Percentiles rank a stretch among this genome's conserved stretches.
phyloP scores from a whole-genome alignment of 1,140 invertebrate species.

The Calephelis nemesis region DNA sequence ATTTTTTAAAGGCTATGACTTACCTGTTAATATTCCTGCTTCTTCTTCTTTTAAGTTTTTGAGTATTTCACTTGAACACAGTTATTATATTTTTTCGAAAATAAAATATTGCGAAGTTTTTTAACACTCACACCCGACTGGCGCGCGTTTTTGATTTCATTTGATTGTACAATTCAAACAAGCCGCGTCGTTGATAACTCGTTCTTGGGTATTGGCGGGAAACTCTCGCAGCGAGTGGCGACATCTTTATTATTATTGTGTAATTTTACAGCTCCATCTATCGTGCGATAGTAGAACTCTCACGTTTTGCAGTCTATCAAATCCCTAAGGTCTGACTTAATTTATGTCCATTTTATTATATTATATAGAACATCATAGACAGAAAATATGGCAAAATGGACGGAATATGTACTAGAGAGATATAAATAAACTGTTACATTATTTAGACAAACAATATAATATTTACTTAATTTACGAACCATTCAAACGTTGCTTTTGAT shows the following conservation, averaged over 20 bases:
- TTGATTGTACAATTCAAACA: constrained; percentile 67
- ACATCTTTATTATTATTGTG: constrained; percentile 28
- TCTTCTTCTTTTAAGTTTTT: not conserved
- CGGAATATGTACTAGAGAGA: too few species aligned
- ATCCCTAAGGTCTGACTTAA: too few species aligned
- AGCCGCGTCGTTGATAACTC: constrained; percentile 43
- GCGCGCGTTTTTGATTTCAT: constrained; percentile 65
- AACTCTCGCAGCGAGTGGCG: constrained; percentile 39
- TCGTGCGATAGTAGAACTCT: too few species aligned
- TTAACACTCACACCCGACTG: constrained; percentile 37
- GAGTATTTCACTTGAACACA: constrained; percentile 8
- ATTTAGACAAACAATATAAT: too few species aligned
- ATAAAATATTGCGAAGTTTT: not conserved
- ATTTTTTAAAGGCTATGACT: constrained; percentile 1
- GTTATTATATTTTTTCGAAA: constrained; percentile 1
- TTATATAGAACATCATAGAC: too few species aligned
- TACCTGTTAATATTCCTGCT: not conserved
- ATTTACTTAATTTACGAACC: too few species aligned
- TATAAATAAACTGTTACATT: too few species aligned
- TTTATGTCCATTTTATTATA: too few species aligned
- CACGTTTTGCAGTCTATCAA: too few species aligned
- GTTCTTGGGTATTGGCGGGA: constrained; percentile 31
- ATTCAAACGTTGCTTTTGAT: too few species aligned
- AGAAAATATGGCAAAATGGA: too few species aligned
- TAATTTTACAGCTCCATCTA: too few species aligned